Percentiles rank a stretch among this genome's conserved stretches.
These are phyloP conservation scores for Tragelaphus oryx DNA, from an alignment of 2,797 vertebrate genomes.

Conservation along the genomic window DNA sequence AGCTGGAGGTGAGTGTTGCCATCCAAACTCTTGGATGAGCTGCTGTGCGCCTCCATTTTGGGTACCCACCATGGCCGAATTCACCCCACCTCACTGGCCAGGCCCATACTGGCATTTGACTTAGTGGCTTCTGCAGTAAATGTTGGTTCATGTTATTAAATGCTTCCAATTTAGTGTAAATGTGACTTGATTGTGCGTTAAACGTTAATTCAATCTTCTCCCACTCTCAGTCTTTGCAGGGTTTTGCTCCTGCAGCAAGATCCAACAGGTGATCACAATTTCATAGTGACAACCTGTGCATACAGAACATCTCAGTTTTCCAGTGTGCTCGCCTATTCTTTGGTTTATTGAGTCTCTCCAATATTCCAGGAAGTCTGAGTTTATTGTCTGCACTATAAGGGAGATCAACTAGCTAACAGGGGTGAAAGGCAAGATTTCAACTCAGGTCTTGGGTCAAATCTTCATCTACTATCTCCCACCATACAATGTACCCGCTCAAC, in stretches of 20 bases:
- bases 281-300: neutral
- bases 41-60: neutral
- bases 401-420: conserved; percentile 23
- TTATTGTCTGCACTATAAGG: neutral
- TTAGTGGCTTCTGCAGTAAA: neutral
- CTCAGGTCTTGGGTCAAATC: neutral
- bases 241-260: neutral
- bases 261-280: neutral
- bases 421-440: conserved; percentile 33
- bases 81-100: neutral
- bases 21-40: neutral
- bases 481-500: neutral
- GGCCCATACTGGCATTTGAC: neutral
- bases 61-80: neutral
- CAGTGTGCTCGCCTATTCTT: neutral
- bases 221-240: neutral
- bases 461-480: conserved; percentile 2
- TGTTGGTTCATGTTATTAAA: neutral
- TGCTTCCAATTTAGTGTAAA: neutral
- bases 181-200: neutral
- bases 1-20: neutral
- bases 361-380: neutral
- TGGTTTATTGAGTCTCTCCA: neutral
- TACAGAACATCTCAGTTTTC: neutral
- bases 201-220: neutral